These are phyloP conservation scores for Fulmarus glacialis DNA, from an alignment of 2,113 vertebrate species.

Conservation along the genomic window DNA sequence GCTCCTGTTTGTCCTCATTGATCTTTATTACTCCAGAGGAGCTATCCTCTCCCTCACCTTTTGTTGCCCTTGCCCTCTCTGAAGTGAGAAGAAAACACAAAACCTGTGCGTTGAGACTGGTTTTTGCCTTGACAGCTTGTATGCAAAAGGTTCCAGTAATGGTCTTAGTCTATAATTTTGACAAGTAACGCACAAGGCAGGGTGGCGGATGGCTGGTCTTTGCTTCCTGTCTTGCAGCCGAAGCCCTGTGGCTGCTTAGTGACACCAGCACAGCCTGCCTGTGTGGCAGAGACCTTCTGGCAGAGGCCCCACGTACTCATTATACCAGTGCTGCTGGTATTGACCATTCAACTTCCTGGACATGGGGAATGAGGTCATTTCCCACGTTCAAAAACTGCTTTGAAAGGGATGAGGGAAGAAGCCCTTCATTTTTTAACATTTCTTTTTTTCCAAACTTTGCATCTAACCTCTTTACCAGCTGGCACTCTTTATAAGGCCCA, in stretches of 20 bases:
- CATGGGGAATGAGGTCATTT: not conserved
- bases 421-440: not conserved
- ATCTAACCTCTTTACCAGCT: constrained; percentile 20
- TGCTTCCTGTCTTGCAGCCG: not conserved
- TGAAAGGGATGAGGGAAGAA: not conserved
- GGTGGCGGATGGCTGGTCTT: not conserved
- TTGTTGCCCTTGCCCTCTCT: not conserved
- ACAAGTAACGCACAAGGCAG: accelerated
- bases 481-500: not conserved
- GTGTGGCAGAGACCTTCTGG: not conserved
- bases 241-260: not conserved
- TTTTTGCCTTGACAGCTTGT: not conserved
- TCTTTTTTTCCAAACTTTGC: not conserved
- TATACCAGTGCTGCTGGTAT: not conserved
- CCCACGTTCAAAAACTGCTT: not conserved
- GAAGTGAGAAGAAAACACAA: not conserved
- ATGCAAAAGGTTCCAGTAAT: not conserved
- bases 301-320: not conserved
- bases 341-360: not conserved
- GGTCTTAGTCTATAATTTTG: not conserved
- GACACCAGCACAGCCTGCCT: not conserved
- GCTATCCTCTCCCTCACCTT: not conserved
- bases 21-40: not conserved
- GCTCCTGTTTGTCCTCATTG: not conserved
- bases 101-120: not conserved